A percentile compares a stretch with the other conserved stretches of the same genome.
Evolutionary conservation across 2,113 vertebrate species (phyloP).

Genomic region (Grus americana): DNA sequence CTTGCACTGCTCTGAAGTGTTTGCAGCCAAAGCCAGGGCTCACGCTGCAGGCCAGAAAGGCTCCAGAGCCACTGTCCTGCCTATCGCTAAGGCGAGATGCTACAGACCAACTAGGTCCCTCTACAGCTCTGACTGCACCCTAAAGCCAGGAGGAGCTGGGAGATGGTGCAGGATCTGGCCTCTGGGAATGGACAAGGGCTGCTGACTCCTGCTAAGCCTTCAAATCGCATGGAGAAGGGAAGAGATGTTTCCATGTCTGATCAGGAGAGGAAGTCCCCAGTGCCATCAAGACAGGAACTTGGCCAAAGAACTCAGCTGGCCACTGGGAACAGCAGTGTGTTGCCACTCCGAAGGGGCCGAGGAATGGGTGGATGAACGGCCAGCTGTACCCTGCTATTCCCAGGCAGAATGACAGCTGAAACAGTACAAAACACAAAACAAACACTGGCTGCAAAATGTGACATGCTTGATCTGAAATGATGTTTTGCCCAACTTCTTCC

Average conservation of each 20-base stretch:
- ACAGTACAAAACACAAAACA: neutral
- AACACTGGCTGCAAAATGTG: neutral
- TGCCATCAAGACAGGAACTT: neutral
- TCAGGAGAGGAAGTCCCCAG: neutral
- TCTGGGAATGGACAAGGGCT: neutral
- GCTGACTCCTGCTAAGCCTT: neutral
- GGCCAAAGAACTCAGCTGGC: neutral
- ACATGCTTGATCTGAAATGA: neutral
- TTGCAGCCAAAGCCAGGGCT: neutral
- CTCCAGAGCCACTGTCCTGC: neutral
- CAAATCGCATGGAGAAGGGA: neutral
- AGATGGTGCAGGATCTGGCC: neutral
- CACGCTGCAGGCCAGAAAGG: neutral
- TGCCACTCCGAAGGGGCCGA: neutral
- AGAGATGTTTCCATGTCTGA: neutral
- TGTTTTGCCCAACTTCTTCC: neutral
- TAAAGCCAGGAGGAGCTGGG: neutral
- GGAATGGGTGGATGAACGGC: neutral
- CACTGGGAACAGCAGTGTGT: neutral
- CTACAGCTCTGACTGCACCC: neutral
- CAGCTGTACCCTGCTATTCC: neutral
- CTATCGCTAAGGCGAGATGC: neutral
- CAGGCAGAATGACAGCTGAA: neutral
- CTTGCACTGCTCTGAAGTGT: accelerated
- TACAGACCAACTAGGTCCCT: accelerated